Percentiles rank a stretch among this genome's conserved stretches.
Conservation (phyloP, 2,113 vertebrate species). For the Isichthys henryi region DNA sequence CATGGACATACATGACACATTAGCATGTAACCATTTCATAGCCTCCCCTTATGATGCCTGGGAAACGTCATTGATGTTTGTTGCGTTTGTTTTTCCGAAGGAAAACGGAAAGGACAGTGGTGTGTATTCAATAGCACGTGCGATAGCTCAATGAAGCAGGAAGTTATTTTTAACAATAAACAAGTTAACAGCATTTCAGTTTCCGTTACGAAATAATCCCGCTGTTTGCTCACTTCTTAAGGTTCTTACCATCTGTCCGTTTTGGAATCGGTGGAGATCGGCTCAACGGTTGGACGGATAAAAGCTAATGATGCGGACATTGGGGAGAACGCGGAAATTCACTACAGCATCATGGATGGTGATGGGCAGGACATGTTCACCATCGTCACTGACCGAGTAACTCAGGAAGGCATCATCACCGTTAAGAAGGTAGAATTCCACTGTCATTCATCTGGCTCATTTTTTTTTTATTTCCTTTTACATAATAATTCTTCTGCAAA, state of each 20-base stretch:
- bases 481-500: background rate
- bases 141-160: slow-evolving; percentile 31
- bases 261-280: slow-evolving; percentile 74
- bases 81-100: background rate
- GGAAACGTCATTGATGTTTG: background rate
- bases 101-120: background rate
- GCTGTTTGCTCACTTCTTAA: slow-evolving; percentile 36
- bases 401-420: slow-evolving; percentile 87
- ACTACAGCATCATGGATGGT: slow-evolving; percentile 75
- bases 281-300: slow-evolving; percentile 78
- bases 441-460: slow-evolving; percentile 4
- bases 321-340: slow-evolving; percentile 81
- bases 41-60: background rate
- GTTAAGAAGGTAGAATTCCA: slow-evolving; percentile 76
- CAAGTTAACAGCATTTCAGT: slow-evolving; percentile 6
- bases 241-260: slow-evolving; percentile 81
- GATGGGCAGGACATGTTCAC: slow-evolving; percentile 80
- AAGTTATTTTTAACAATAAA: slow-evolving; percentile 37
- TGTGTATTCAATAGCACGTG: background rate
- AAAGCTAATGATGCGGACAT: slow-evolving; percentile 86
- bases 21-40: background rate
- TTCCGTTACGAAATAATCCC: slow-evolving; percentile 12
- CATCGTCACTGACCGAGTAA: slow-evolving; percentile 81
- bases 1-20: background rate
- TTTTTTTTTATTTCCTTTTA: background rate